phyloP scores from a whole-genome alignment of 2,113 vertebrate species.

The Silurus asotus region DNA sequence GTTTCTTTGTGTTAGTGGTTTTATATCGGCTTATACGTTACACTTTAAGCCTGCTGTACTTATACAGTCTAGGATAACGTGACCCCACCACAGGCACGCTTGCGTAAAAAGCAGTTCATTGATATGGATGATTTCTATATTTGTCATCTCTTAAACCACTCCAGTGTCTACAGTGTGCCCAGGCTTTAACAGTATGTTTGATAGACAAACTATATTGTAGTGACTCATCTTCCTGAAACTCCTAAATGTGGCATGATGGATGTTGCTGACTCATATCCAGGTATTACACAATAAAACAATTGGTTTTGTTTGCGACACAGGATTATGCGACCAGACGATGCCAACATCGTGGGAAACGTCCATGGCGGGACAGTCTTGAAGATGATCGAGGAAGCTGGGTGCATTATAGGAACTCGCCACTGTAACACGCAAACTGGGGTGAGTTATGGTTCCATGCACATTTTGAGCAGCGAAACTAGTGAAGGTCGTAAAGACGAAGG shows the following conservation, averaged over 20 bases:
- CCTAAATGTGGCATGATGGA: neutral
- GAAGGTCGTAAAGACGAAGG: neutral
- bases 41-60: neutral
- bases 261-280: neutral
- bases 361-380: slow-evolving; percentile 93
- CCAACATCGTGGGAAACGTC: slow-evolving; percentile 88
- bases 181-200: neutral
- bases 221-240: neutral
- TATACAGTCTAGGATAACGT: neutral
- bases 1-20: neutral
- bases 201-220: neutral
- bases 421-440: slow-evolving; percentile 87
- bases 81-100: no score
- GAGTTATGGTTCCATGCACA: slow-evolving; percentile 41
- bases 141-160: neutral
- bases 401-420: slow-evolving; percentile 91
- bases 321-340: slow-evolving; percentile 92
- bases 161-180: neutral
- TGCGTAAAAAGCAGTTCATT: neutral
- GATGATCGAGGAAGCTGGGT: slow-evolving; percentile 96
- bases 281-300: neutral
- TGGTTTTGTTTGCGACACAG: slow-evolving; percentile 62
- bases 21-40: neutral
- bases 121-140: neutral
- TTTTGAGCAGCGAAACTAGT: no score